Evolutionary conservation across 2,113 vertebrate species (phyloP).

Genomic region (Pyrgilauda ruficollis): DNA sequence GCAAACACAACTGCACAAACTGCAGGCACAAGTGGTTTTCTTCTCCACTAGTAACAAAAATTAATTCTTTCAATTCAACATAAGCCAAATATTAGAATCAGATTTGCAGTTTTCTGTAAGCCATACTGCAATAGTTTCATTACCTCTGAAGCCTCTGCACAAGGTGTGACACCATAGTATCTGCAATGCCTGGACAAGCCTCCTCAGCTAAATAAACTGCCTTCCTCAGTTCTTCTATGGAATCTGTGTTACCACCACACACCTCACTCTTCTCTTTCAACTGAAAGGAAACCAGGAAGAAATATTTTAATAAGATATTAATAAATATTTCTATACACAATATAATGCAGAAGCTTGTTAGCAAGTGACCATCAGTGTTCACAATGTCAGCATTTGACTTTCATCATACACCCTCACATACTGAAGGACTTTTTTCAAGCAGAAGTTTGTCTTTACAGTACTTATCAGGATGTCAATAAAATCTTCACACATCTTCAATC

Average conservation of each 20-base stretch:
- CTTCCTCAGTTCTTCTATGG: constrained; percentile 86
- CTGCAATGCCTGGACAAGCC: constrained; percentile 88
- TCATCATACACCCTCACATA: not conserved
- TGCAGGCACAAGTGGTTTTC: not conserved
- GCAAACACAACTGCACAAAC: not conserved
- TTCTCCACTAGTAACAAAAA: not conserved
- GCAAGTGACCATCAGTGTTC: not conserved
- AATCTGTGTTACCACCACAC: constrained; percentile 83
- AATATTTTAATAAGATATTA: not conserved
- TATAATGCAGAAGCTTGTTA: not conserved
- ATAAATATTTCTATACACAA: not conserved
- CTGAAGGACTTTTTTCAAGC: not conserved
- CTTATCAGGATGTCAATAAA: not conserved
- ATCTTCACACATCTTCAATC: not conserved
- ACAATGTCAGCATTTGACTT: not conserved
- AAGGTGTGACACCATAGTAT: constrained; percentile 90
- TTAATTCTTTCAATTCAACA: not conserved
- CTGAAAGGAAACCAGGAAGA: constrained; percentile 56
- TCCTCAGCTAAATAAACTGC: constrained; percentile 91
- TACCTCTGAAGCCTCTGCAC: constrained; percentile 94
- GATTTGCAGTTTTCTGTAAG: not conserved
- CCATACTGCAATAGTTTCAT: not conserved
- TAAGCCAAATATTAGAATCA: not conserved
- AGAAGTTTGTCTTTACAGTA: not conserved
- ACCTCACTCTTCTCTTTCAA: constrained; percentile 87